These are phyloP conservation scores for Glossophaga mutica DNA, from an alignment of 2,797 vertebrate species.

Conservation along the genomic window DNA sequence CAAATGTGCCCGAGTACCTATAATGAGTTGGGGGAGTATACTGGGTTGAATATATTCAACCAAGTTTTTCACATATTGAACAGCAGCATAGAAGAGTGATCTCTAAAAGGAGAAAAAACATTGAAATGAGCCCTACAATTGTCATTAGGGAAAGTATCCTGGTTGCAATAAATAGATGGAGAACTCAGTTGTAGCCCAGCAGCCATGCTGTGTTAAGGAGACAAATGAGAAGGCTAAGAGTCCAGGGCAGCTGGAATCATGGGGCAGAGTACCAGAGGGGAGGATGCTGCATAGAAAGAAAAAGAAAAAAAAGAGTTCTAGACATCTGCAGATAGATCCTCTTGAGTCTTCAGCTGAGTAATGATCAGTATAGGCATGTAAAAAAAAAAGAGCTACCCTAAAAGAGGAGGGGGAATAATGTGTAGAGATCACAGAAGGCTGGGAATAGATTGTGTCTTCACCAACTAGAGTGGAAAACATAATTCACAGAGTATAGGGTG, in stretches of 20 bases:
- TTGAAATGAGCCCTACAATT: neutral
- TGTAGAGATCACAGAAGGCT: neutral
- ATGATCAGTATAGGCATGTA: neutral
- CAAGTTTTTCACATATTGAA: neutral
- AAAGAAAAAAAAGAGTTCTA: neutral
- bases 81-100: neutral
- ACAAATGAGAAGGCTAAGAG: neutral
- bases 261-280: neutral
- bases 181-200: neutral
- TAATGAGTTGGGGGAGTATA: too few relatives aligned
- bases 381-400: neutral
- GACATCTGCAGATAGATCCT: neutral
- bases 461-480: neutral
- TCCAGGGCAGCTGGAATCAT: neutral
- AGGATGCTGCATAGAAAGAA: fast-evolving
- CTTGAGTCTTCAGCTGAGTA: neutral
- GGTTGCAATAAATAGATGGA: neutral
- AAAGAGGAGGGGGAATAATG: neutral
- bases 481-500: neutral
- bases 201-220: neutral
- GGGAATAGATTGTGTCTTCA: neutral
- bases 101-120: neutral
- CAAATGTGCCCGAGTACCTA: neutral
- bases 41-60: neutral
- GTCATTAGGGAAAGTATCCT: neutral